Conservation (phyloP, 2,888 invertebrate genomes). For the Ctenicera cuprea region DNA sequence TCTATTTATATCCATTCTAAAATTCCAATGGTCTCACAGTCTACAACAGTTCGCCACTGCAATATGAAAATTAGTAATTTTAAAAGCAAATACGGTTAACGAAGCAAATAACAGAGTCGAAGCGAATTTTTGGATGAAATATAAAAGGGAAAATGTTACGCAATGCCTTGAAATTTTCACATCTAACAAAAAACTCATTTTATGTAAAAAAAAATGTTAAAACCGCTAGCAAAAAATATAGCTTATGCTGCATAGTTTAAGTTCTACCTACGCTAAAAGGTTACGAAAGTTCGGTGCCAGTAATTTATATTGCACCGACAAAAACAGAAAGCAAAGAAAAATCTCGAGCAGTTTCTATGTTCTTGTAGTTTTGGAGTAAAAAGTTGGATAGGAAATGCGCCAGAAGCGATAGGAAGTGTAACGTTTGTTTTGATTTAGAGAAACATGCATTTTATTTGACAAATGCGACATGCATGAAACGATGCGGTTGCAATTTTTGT, state of each 20-base stretch:
- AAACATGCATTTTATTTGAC: background rate
- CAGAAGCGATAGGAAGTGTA: constrained; percentile 12
- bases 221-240: no score
- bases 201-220: background rate
- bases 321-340: no score
- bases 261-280: no score
- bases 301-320: no score
- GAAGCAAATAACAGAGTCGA: constrained; percentile 17
- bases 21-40: background rate
- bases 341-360: no score
- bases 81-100: constrained; percentile 33
- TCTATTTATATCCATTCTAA: constrained; percentile 5
- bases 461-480: background rate
- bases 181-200: background rate
- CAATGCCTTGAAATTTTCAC: background rate
- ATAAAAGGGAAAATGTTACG: background rate
- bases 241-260: no score
- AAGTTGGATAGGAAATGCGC: constrained; percentile 2
- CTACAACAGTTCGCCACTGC: constrained; percentile 7
- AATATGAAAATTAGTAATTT: constrained; percentile 21
- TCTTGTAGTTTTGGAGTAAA: background rate
- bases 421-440: constrained; percentile 7
- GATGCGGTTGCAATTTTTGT: background rate
- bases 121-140: background rate
- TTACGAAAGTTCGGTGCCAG: background rate